A percentile compares a stretch with the other conserved stretches of the same genome.
These are phyloP conservation scores for Gymnocypris eckloni DNA, from an alignment of 2,797 vertebrate genomes.

Conservation along the genomic window DNA sequence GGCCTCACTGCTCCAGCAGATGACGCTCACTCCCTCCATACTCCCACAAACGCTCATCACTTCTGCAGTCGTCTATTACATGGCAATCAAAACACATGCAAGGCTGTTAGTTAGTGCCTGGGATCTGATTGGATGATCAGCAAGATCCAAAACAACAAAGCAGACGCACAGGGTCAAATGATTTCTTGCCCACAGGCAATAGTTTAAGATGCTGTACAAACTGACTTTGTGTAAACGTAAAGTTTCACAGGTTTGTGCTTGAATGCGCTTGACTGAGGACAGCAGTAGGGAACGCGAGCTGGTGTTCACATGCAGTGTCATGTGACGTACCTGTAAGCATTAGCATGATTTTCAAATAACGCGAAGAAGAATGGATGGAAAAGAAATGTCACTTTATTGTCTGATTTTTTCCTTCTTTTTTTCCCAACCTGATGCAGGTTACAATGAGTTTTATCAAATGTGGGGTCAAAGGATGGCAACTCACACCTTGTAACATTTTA, in stretches of 20 bases:
- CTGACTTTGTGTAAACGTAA: slow-evolving; percentile 26
- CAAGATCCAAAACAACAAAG: neutral
- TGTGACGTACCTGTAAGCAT: slow-evolving; percentile 34
- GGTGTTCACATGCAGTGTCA: slow-evolving; percentile 51
- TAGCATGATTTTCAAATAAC: slow-evolving; percentile 62
- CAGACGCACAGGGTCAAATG: slow-evolving; percentile 7
- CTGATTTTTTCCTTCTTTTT: slow-evolving; percentile 53
- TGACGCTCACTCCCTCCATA: slow-evolving; percentile 39
- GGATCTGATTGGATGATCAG: slow-evolving; percentile 19
- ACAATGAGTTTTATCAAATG: slow-evolving; percentile 66
- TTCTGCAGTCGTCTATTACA: slow-evolving; percentile 19
- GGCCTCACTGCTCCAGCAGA: slow-evolving; percentile 58
- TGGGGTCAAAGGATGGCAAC: slow-evolving; percentile 58
- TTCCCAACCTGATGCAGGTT: slow-evolving; percentile 71
- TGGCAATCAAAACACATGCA: slow-evolving; percentile 15
- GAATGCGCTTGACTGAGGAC: slow-evolving; percentile 26
- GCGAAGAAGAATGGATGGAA: slow-evolving; percentile 69
- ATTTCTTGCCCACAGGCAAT: slow-evolving; percentile 14
- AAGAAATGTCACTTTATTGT: slow-evolving; percentile 63
- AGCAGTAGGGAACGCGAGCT: slow-evolving; percentile 16
- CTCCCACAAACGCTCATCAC: slow-evolving; percentile 19
- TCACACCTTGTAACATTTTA: slow-evolving; percentile 60
- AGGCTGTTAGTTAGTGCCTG: slow-evolving; percentile 27
- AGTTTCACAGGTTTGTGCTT: slow-evolving; percentile 37
- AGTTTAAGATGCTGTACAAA: slow-evolving; percentile 23